Base-by-base conservation (phyloP, 2,797 vertebrate genomes). In the Tragopan temminckii region DNA sequence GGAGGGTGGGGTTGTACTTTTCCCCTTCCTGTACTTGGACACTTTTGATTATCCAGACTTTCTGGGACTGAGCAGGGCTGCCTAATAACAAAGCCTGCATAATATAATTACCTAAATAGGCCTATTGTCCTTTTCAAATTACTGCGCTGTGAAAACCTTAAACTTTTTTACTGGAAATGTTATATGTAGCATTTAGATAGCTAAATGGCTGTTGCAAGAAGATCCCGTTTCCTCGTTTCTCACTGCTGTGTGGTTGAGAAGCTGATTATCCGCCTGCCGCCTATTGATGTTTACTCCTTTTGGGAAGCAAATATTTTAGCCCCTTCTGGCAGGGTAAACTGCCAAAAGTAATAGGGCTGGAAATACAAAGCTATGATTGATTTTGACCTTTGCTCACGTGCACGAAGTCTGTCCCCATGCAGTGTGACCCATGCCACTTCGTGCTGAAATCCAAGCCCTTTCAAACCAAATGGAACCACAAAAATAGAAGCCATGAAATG, bases 1-100 rank as follows among this genome's bases (percentile, higher is more conserved):
- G 92, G 90, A 94, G 86, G 93, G 92, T 93, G 96, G 93, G 91
- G 96, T 92, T 96, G 95, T 96, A 93, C 96, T 97, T 94, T 96
- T 91, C 89, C 91, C 94, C 94, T 95, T 96, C 96, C 95, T 95
- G 95, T 95, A 85, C 89, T 95, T 92, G 91, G 88, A 96, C 88
- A 90, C 85, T 93, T 95, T 96, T 96, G 93, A 96, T 93, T 94
- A 93, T 91, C 93, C 91, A 91, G 94, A 88, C 89, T 95, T 96
- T 95, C 89, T 95, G 90, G 85, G 95, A 64, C 91, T 91, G 88
- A 96, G 77, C 85, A 90, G 85, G 78, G 87, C 93, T 87, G 94
- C 92, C 91, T 94, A 88, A 86, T 96, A 94, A 94, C 92, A 94
- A 95, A 96, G 85, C 85, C 91, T 95, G 89, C 87, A 80, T 84